Percentiles rank a stretch among this genome's conserved stretches.
These are phyloP conservation scores for Allobates femoralis DNA, from an alignment of 2,797 vertebrate species.

Conservation along the genomic window DNA sequence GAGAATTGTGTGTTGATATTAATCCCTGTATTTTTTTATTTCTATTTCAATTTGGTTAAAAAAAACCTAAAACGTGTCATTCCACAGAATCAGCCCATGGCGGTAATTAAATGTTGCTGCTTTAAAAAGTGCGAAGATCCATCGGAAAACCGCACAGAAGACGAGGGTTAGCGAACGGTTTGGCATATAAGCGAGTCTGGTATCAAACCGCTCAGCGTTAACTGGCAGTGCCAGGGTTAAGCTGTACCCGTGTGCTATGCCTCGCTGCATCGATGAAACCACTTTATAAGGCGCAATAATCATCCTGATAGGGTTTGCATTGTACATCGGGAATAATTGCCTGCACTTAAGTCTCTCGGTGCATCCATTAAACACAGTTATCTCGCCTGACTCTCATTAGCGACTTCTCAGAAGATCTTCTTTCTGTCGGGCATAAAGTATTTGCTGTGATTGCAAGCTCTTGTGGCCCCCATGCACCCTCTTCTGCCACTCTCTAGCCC, in stretches of 20 bases:
- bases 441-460: constrained; percentile 53
- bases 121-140: neutral
- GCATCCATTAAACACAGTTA: constrained; percentile 21
- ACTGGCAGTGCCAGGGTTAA: neutral
- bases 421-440: neutral
- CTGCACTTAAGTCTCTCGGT: constrained; percentile 1
- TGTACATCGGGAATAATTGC: constrained; percentile 22
- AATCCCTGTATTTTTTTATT: too few relatives aligned
- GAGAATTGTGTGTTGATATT: neutral
- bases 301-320: constrained; percentile 19
- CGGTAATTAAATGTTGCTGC: too few relatives aligned
- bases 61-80: too few relatives aligned
- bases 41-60: too few relatives aligned
- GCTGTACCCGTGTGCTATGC: neutral
- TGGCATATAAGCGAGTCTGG: neutral
- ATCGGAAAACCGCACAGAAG: too few relatives aligned
- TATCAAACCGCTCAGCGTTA: neutral
- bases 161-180: neutral
- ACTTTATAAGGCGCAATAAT: constrained; percentile 24
- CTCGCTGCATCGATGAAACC: constrained; percentile 13
- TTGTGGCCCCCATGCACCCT: neutral
- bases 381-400: constrained; percentile 19
- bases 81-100: too few relatives aligned
- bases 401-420: neutral
- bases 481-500: neutral